Evolutionary conservation across 2,113 vertebrate genomes (phyloP).

Genomic region (Dascyllus trimaculatus): DNA sequence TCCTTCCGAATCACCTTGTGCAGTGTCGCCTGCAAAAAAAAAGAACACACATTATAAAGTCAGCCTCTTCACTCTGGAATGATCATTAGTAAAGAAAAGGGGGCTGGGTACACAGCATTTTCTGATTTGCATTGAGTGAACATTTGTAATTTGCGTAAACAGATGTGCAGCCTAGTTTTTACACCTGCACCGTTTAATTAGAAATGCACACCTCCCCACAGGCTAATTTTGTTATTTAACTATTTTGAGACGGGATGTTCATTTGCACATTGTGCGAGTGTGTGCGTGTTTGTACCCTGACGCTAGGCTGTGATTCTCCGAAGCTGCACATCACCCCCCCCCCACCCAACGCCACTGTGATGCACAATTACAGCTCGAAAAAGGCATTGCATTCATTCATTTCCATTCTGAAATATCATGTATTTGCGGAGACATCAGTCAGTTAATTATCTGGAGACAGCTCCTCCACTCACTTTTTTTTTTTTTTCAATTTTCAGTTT

Average conservation of each 20-base stretch:
- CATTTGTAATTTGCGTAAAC: constrained; percentile 77
- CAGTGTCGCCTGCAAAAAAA: constrained; percentile 19
- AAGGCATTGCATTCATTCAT: neutral
- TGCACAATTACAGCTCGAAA: neutral
- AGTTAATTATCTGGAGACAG: neutral
- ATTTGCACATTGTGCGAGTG: constrained; percentile 61
- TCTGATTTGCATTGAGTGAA: constrained; percentile 62
- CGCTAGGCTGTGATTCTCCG: constrained; percentile 23
- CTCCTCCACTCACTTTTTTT: neutral
- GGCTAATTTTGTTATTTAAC: constrained; percentile 68
- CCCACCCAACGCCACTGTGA: neutral
- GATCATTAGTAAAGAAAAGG: constrained; percentile 55
- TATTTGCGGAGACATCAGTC: neutral
- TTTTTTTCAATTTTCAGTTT: neutral
- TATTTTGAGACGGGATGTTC: constrained; percentile 52
- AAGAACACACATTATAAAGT: constrained; percentile 26
- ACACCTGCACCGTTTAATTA: constrained; percentile 76
- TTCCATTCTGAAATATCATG: neutral
- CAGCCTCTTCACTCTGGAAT: constrained; percentile 32
- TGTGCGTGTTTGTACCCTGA: constrained; percentile 39
- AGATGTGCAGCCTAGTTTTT: constrained; percentile 69
- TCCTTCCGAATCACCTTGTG: constrained; percentile 2
- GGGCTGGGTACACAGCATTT: constrained; percentile 41
- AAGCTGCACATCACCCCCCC: constrained; percentile 22
- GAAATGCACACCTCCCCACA: constrained; percentile 56